A percentile compares a stretch with the other conserved stretches of the same genome.
Evolutionary conservation across 2,113 vertebrate species (phyloP).

Genomic region (Sinocyclocheilus anshuiensis): DNA sequence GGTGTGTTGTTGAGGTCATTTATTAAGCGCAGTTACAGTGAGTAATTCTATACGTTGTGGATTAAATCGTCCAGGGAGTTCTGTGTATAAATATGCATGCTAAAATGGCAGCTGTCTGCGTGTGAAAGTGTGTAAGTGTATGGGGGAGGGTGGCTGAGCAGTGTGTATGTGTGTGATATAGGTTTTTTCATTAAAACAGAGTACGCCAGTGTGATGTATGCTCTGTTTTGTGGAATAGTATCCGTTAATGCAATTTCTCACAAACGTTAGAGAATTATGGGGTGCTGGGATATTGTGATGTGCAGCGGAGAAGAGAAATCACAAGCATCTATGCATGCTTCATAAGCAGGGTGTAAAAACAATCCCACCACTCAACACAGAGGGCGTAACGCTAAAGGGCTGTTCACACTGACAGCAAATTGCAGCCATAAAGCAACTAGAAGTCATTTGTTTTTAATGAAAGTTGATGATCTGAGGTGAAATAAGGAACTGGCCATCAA

Average conservation of each 20-base stretch:
- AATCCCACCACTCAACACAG: background rate
- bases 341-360: background rate
- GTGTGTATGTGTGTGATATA: slow-evolving; percentile 3
- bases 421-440: background rate
- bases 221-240: background rate
- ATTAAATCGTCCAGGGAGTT: background rate
- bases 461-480: background rate
- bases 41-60: background rate
- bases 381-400: background rate
- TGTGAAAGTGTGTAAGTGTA: slow-evolving; percentile 34
- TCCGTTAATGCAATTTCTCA: background rate
- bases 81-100: slow-evolving; percentile 7
- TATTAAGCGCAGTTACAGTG: background rate
- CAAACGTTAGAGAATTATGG: slow-evolving; percentile 16
- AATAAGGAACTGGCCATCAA: background rate
- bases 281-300: slow-evolving; percentile 16
- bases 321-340: background rate
- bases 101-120: slow-evolving; percentile 29
- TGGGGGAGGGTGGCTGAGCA: background rate
- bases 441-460: background rate
- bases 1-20: background rate
- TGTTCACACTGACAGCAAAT: background rate
- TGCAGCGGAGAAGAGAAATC: background rate
- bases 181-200: slow-evolving; percentile 42
- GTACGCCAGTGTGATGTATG: slow-evolving; percentile 32